Evolutionary conservation across 2,888 invertebrate genomes (phyloP).

Genomic region (Leucoptera coffeella): DNA sequence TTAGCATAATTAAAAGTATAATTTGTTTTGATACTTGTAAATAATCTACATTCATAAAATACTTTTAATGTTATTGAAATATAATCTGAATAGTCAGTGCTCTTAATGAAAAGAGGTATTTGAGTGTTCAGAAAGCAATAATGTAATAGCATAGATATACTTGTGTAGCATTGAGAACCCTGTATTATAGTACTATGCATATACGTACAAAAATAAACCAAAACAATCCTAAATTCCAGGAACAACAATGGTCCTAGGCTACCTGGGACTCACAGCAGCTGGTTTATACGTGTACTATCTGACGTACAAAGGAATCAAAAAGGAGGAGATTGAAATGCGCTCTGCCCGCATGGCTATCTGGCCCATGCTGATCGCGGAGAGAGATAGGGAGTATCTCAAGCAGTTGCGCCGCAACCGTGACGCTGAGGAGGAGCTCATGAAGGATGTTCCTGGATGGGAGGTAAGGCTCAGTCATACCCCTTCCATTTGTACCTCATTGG

Average conservation of each 20-base stretch:
- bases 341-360: slow-evolving; percentile 71
- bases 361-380: slow-evolving; percentile 76
- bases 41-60: no score
- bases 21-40: no score
- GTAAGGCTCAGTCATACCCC: no score
- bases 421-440: slow-evolving; percentile 82
- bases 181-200: neutral
- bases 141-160: neutral
- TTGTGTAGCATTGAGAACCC: neutral
- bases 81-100: no score
- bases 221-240: slow-evolving; percentile 32
- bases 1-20: no score
- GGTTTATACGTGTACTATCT: slow-evolving; percentile 54
- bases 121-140: neutral
- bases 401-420: slow-evolving; percentile 75
- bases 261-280: slow-evolving; percentile 50
- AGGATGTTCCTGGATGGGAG: slow-evolving; percentile 85
- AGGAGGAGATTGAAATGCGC: slow-evolving; percentile 64
- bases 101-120: no score
- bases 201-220: neutral
- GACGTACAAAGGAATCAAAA: slow-evolving; percentile 42
- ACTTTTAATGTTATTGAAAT: no score
- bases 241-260: slow-evolving; percentile 56
- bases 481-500: no score
- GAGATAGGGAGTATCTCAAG: slow-evolving; percentile 77